phyloP scores from a whole-genome alignment of 2,113 vertebrate genomes.

The Xenotilapia leptura region DNA sequence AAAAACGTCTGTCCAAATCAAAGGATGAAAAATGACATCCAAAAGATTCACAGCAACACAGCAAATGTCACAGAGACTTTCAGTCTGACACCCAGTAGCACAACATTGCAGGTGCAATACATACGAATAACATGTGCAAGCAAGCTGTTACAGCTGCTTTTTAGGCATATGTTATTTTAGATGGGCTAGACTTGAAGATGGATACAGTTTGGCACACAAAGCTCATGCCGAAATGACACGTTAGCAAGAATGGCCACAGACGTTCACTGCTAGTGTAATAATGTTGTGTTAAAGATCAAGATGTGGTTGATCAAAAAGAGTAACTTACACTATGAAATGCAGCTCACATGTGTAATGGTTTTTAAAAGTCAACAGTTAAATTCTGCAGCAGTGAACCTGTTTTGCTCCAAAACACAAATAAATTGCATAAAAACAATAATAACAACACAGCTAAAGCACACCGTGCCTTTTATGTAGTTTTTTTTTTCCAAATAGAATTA shows the following conservation, averaged over 20 bases:
- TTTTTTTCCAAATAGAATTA: rapidly evolving
- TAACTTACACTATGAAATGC: not conserved
- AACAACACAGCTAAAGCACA: not conserved
- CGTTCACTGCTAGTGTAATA: rapidly evolving
- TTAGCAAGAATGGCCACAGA: not conserved
- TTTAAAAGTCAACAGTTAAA: rapidly evolving
- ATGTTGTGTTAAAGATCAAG: not conserved
- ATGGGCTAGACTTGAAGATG: not conserved
- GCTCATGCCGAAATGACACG: rapidly evolving
- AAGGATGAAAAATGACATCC: not conserved
- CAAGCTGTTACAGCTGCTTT: not conserved
- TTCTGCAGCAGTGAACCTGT: not conserved
- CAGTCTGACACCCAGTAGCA: not conserved
- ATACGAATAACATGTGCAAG: rapidly evolving
- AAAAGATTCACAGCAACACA: not conserved
- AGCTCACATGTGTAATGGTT: not conserved
- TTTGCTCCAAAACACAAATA: not conserved
- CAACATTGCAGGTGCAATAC: rapidly evolving
- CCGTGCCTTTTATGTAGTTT: rapidly evolving
- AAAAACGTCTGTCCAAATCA: not conserved
- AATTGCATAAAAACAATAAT: not conserved
- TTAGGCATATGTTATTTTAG: not conserved
- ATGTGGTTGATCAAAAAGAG: not conserved
- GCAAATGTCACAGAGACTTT: not conserved
- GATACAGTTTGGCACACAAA: not conserved